Percentiles rank a stretch among this genome's conserved stretches.
Conservation (phyloP, 2,888 invertebrate species). For the Drosophila gaucha region DNA sequence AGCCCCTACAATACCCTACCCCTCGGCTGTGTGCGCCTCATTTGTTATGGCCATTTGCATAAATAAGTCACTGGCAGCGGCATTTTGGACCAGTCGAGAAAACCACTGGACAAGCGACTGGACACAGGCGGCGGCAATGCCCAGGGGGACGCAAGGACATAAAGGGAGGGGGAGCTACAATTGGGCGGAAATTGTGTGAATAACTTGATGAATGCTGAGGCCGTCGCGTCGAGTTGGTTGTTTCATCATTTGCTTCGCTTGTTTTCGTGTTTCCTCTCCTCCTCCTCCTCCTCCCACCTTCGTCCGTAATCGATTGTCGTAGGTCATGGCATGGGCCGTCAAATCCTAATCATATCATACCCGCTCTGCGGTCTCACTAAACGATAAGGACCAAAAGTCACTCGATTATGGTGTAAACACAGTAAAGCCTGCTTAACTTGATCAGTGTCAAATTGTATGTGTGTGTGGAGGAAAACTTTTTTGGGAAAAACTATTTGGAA, state of each 20-base stretch:
- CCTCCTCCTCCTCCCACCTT: too few species aligned
- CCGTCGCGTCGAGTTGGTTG: constrained; percentile 29
- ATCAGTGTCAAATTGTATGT: neutral
- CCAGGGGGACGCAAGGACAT: neutral
- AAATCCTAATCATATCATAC: constrained; percentile 33
- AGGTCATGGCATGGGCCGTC: constrained; percentile 28
- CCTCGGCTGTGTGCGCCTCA: constrained; percentile 60
- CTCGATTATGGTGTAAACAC: constrained; percentile 18
- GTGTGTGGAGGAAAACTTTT: neutral
- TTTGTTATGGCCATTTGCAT: constrained; percentile 80
- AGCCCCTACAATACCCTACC: neutral
- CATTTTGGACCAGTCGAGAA: constrained; percentile 50
- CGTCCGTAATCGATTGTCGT: constrained; percentile 21
- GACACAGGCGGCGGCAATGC: constrained; percentile 1
- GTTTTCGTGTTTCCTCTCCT: constrained; percentile 7
- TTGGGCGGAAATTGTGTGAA: constrained; percentile 68
- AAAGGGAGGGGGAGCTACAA: neutral
- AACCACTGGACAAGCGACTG: constrained; percentile 22
- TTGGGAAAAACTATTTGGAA: neutral
- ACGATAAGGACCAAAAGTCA: constrained; percentile 12
- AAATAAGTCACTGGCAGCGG: constrained; percentile 75
- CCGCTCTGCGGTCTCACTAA: constrained; percentile 2
- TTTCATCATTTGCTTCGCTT: constrained; percentile 34
- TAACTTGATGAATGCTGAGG: constrained; percentile 73
- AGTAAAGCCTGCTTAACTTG: constrained; percentile 7